Conservation (phyloP, 2,888 invertebrate genomes). For the Tethea ocularis region DNA sequence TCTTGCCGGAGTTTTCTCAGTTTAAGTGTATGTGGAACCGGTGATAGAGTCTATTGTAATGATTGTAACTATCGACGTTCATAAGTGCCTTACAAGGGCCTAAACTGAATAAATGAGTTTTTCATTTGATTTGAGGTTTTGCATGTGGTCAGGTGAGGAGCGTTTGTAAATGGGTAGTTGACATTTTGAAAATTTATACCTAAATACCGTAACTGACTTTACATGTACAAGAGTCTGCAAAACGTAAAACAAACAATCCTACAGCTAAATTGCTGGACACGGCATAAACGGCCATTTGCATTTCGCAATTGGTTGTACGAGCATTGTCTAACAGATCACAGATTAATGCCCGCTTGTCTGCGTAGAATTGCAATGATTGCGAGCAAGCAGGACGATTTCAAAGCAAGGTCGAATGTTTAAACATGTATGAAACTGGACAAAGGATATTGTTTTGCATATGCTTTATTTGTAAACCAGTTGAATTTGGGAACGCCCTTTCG, state of each 20-base stretch:
- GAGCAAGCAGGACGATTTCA: not conserved
- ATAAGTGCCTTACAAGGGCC: too few species aligned
- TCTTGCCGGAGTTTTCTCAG: too few species aligned
- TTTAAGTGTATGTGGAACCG: too few species aligned
- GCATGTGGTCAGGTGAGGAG: too few species aligned
- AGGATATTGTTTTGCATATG: not conserved
- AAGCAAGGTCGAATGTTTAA: not conserved
- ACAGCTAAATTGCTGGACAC: not conserved
- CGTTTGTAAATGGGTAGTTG: too few species aligned
- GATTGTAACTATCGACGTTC: too few species aligned
- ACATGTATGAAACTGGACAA: not conserved
- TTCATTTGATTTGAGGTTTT: too few species aligned
- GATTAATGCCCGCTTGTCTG: not conserved
- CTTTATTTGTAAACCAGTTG: not conserved
- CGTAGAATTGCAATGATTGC: not conserved
- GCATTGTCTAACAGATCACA: not conserved
- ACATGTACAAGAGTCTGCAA: not conserved
- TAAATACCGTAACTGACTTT: too few species aligned
- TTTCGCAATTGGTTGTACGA: conserved; percentile 2
- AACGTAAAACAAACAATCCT: not conserved
- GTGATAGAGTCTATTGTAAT: too few species aligned
- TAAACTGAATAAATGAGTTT: too few species aligned
- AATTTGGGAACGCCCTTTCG: not conserved
- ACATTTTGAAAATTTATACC: too few species aligned
- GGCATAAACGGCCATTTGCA: not conserved